Evolutionary conservation across 1,140 invertebrate genomes (phyloP).

Genomic region (Melipona quadrifasciata): DNA sequence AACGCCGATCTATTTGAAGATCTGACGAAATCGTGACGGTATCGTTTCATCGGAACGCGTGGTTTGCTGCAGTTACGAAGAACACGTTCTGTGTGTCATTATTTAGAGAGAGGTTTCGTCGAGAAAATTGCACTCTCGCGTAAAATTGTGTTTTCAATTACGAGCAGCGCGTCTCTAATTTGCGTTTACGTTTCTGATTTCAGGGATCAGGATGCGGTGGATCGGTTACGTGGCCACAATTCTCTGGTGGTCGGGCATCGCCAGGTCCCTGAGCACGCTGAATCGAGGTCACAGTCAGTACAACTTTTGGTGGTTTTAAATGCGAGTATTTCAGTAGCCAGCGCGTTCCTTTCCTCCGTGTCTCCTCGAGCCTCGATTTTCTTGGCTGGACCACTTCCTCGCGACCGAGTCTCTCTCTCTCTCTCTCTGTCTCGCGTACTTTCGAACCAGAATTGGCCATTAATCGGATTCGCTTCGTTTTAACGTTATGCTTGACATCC

Average conservation of each 20-base stretch:
- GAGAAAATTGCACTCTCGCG: too few relatives aligned
- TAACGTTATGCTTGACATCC: background rate
- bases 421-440: background rate
- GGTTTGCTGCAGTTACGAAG: too few relatives aligned
- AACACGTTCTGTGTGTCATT: too few relatives aligned
- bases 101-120: too few relatives aligned
- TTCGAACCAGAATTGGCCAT: slow-evolving; percentile 3
- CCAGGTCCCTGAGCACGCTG: slow-evolving; percentile 80
- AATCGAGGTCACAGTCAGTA: slow-evolving; percentile 81
- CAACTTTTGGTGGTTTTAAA: slow-evolving; percentile 60
- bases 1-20: background rate
- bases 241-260: slow-evolving; percentile 82
- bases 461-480: slow-evolving; percentile 22
- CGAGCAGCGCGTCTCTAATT: too few relatives aligned
- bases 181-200: slow-evolving; percentile 59
- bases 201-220: slow-evolving; percentile 81
- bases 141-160: too few relatives aligned
- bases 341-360: background rate
- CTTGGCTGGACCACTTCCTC: background rate
- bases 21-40: too few relatives aligned
- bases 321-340: slow-evolving; percentile 40
- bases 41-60: too few relatives aligned
- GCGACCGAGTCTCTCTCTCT: background rate
- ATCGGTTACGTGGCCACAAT: slow-evolving; percentile 81
- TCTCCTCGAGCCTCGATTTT: background rate